Conservation (phyloP, 23 tunicate genomes). For the Pegea sp. region DNA sequence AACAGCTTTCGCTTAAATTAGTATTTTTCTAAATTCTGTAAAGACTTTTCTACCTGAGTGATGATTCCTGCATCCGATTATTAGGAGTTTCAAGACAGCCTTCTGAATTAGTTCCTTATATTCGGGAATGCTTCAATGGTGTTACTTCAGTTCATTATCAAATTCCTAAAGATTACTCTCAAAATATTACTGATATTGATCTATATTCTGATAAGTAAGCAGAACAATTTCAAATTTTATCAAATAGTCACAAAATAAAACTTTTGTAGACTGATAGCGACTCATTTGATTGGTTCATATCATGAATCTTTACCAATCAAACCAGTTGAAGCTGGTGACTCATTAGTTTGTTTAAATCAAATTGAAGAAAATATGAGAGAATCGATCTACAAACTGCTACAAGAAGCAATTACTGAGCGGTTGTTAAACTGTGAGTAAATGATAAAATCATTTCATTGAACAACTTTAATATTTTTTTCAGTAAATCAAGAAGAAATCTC, state of each 20-base stretch:
- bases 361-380: slow-evolving; percentile 21
- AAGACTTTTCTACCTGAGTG: slow-evolving; percentile 60
- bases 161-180: too few relatives aligned
- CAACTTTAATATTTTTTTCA: too few relatives aligned
- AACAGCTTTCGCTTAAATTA: too few relatives aligned
- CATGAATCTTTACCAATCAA: slow-evolving; percentile 21
- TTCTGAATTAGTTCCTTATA: slow-evolving; percentile 23
- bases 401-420: slow-evolving; percentile 7
- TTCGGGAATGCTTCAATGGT: slow-evolving; percentile 54
- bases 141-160: slow-evolving; percentile 6
- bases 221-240: too few relatives aligned
- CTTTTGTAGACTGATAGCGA: slow-evolving; percentile 31
- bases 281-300: slow-evolving; percentile 28
- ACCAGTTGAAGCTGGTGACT: slow-evolving; percentile 25
- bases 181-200: too few relatives aligned
- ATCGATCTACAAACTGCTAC: slow-evolving; percentile 7
- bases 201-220: too few relatives aligned
- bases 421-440: slow-evolving; percentile 6
- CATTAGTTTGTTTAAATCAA: slow-evolving; percentile 27
- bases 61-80: slow-evolving; percentile 50
- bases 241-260: neutral
- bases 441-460: neutral
- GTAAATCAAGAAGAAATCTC: too few relatives aligned
- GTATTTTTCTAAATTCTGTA: neutral
- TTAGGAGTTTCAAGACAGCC: slow-evolving; percentile 73